A percentile compares a stretch with the other conserved stretches of the same genome.
phyloP scores from a whole-genome alignment of 2,888 invertebrate species.

The Xestoiulus laeticollis region DNA sequence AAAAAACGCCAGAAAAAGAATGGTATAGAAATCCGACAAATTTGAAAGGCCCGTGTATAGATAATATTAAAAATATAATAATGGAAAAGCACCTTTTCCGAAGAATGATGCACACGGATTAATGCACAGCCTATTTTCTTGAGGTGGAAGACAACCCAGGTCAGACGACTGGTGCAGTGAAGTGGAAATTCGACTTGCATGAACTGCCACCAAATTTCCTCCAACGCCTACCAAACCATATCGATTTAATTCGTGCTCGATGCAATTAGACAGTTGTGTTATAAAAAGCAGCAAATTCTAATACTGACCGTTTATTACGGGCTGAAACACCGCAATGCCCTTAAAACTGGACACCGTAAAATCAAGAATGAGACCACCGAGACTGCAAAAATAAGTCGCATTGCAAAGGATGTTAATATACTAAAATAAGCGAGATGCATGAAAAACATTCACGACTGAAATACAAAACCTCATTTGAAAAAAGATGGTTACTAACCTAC shows the following conservation, averaged over 20 bases:
- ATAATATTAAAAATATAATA: too few relatives aligned
- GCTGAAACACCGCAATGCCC: conserved; percentile 68
- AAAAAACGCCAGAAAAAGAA: not conserved
- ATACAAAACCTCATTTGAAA: not conserved
- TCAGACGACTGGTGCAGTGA: conserved; percentile 61
- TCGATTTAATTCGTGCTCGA: too few relatives aligned
- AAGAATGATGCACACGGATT: conserved; percentile 55
- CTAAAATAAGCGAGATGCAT: not conserved
- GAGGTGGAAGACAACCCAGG: conserved; percentile 63
- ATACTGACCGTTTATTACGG: conserved; percentile 64
- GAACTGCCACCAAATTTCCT: conserved; percentile 66
- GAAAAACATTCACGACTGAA: not conserved
- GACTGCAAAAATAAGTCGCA: conserved; percentile 25
- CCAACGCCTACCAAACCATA: conserved; percentile 61
- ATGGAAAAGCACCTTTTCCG: conserved; percentile 50
- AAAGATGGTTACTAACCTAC: conserved; percentile 59
- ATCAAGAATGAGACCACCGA: conserved; percentile 68
- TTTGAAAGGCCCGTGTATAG: too few relatives aligned
- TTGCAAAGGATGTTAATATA: not conserved
- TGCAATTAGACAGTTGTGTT: too few relatives aligned
- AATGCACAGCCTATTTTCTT: conserved; percentile 51
- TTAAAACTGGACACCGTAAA: conserved; percentile 65
- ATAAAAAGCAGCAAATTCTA: not conserved
- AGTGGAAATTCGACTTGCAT: conserved; percentile 66
- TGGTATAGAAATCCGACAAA: not conserved